Evolutionary conservation across 2,888 invertebrate genomes (phyloP), one percentile per base, ranked within the genome.

Genomic region (Agrochola litura): DNA sequence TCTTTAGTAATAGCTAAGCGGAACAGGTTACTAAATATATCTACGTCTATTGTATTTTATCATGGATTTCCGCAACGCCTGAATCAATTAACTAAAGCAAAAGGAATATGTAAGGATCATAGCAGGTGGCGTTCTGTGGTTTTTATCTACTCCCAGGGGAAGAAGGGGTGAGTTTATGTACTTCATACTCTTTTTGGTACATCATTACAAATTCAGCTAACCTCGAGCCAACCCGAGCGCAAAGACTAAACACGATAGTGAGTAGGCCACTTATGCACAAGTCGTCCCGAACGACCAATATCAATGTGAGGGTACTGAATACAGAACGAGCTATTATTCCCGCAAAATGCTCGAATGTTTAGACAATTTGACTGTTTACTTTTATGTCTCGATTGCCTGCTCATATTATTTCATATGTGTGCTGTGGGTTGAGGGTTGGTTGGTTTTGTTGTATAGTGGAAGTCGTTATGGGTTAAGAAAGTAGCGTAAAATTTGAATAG

Each of bases 251-350:
- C 83, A 76, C 10, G 52, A 75, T 46, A 75, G 69, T 70, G 49
- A 75, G 69, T 70, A 54, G 58, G 14, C 71, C 65, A 76, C 76
- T 86, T 86, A 87, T 82, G 74, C 73, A 69, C 74, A 76, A 68
- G 52, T 77, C 78, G 74, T 76, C 84, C 82, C 79, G 30, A 81
- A 83, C 84, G 79, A 80, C 76, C 82, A 86, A 89, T 88, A 89
- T 75, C 83, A 84, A 78, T 88, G 73, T 78, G 69, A 74, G 71
- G 73, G 69, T 70, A 84, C 86, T 85, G 90, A 90, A 90, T 90
- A 90, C 82, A 87, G 69, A 90, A 87, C 75, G 81, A 77, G 73
- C 83, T 70, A 89, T 90, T 90, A 90, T 83, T 84, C 78, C 79
- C 81, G 74, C 76, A 86, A 85, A 86, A 85, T 73, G 80, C 73